Percentiles rank a stretch among this genome's conserved stretches.
These are phyloP conservation scores for Geococcyx californianus DNA, from an alignment of 2,113 vertebrate species.

Conservation along the genomic window DNA sequence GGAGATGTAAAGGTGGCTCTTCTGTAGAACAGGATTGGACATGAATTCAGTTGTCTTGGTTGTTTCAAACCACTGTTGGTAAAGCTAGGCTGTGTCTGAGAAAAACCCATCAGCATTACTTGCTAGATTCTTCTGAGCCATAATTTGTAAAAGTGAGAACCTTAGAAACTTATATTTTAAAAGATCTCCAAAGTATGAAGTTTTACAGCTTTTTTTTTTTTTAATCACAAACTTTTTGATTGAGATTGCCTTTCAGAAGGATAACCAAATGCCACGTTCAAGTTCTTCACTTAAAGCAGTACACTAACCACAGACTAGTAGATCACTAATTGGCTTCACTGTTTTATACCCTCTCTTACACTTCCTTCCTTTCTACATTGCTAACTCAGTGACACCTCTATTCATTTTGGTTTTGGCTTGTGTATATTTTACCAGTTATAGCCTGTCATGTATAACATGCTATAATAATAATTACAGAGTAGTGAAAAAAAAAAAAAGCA, in stretches of 20 bases:
- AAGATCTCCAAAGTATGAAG: background rate
- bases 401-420: background rate
- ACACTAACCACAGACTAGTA: background rate
- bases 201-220: background rate
- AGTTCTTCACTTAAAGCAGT: background rate
- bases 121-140: background rate
- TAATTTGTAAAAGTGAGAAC: background rate
- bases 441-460: background rate
- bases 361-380: background rate
- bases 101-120: background rate
- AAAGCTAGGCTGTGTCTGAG: background rate
- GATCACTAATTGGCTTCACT: background rate
- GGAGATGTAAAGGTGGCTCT: background rate
- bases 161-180: background rate
- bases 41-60: background rate
- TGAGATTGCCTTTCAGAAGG: background rate
- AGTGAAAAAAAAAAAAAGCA: background rate
- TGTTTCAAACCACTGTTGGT: background rate
- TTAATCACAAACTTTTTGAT: background rate
- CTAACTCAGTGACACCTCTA: background rate
- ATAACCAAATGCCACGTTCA: background rate
- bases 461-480: slow-evolving; percentile 36
- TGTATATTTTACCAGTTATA: slow-evolving; percentile 6
- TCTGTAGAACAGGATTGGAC: background rate
- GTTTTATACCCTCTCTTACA: background rate